phyloP scores from a whole-genome alignment of 2,888 invertebrate species.

The Taphrorychus bicolor region DNA sequence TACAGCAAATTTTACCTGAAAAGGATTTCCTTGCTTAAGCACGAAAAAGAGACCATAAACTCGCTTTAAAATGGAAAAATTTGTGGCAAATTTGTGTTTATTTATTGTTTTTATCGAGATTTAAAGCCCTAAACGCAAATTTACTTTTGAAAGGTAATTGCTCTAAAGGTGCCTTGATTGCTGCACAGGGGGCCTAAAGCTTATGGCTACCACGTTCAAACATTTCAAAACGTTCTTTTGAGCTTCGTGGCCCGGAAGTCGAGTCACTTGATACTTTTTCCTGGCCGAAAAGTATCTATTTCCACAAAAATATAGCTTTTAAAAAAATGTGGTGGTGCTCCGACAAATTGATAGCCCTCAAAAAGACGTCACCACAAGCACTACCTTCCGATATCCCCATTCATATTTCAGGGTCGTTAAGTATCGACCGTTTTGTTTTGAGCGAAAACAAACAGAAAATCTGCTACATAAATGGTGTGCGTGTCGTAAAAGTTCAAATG shows the following conservation, averaged over 20 bases:
- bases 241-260: neutral
- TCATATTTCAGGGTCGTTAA: conserved; percentile 19
- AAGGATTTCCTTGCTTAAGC: no score
- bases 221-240: no score
- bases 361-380: conserved; percentile 12
- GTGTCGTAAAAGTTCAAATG: conserved; percentile 52
- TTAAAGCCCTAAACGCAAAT: no score
- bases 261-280: neutral
- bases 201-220: no score
- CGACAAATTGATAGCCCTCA: conserved; percentile 3
- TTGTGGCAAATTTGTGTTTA: no score
- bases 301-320: neutral
- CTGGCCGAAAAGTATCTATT: neutral
- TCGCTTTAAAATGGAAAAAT: no score
- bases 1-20: no score
- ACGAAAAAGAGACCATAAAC: no score
- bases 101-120: no score
- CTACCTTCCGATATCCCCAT: conserved; percentile 9
- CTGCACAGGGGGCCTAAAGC: no score
- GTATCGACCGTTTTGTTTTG: conserved; percentile 32
- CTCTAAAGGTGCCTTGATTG: no score
- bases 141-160: no score
- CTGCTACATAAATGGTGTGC: conserved; percentile 27
- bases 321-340: neutral
- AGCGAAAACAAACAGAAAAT: conserved; percentile 36